Conservation (phyloP, 2,113 vertebrate species). For the Chloroceryle aenea region DNA sequence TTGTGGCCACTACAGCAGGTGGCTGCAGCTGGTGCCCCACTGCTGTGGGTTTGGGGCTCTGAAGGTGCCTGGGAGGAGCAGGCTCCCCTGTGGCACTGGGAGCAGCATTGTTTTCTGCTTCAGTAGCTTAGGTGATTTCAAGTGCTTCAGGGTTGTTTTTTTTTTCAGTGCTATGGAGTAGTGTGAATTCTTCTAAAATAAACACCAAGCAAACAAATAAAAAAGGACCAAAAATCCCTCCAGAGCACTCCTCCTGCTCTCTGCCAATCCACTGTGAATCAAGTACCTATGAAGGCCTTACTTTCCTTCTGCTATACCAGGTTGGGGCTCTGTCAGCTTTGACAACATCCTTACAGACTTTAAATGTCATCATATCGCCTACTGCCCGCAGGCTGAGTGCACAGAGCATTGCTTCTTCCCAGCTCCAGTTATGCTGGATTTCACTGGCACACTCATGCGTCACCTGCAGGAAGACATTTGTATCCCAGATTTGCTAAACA, state of each 20-base stretch:
- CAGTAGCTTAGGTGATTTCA: background rate
- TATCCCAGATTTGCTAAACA: background rate
- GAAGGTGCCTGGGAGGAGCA: background rate
- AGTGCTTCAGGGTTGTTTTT: background rate
- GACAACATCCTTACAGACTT: background rate
- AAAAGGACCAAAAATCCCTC: background rate
- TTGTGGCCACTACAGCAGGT: accelerated
- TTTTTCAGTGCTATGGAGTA: background rate
- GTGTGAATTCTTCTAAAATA: background rate
- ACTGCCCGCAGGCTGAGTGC: accelerated
- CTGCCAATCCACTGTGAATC: background rate
- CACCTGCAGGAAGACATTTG: background rate
- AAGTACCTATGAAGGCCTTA: background rate
- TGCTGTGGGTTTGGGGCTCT: background rate
- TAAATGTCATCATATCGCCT: background rate
- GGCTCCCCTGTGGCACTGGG: background rate
- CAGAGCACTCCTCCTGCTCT: background rate
- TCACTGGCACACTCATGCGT: accelerated
- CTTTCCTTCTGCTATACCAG: background rate
- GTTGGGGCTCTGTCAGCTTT: background rate
- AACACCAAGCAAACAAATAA: background rate
- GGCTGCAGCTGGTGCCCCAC: background rate
- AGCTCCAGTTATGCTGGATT: background rate
- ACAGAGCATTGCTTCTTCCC: background rate
- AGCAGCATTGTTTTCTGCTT: background rate